Base-by-base conservation (phyloP, 2,113 vertebrate genomes). In the Terrapene triunguis region DNA sequence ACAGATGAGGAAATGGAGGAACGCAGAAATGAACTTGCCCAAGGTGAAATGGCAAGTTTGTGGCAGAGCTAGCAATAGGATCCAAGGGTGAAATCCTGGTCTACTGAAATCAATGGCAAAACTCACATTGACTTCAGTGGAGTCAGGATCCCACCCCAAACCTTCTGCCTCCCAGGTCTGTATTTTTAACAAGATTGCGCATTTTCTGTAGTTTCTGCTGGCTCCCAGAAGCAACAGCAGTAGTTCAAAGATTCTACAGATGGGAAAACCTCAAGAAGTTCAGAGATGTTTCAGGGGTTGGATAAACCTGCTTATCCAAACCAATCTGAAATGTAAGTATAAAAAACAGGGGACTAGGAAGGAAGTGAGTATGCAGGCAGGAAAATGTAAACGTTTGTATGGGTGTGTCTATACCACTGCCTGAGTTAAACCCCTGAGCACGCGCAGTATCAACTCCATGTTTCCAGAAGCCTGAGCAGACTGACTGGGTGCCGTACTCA, bases 401-500 rank as follows among this genome's bases (percentile, higher is more conserved):
- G 53, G 32, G 65, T 21, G 47, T n/a, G 32, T 35, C 78, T 81
- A 72, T 90, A 82, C 62, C 38, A 38, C 25, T n/a, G 8, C 44
- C 21, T 80, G 82, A 0, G 1, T 74, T 85, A 69, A 0, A 1
- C 35, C 87, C 62, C 14, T 53, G 76, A 87, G 13, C 44, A 72
- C 0, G 0, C 29, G 62, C 88, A 57, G 42, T 88, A 9, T 7
- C 24, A 95, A 11, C 50, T 21, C 48, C 10, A 6, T 62, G 21
- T 38, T 83, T 87, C 44, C 74, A 95, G 74, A 82, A 24, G 11
- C 32, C 54, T 85, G 48, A 59, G 59, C 35, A 72, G 86, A 24
- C 11, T 5, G 25, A 80, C 27, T 69, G 21, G 88, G 82, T 55
- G 48, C 48, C 0, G 0, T 89, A 62, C 57, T 13, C 22, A 29